Base-by-base conservation (phyloP, 2,113 vertebrate species). In the Brachyhypopomus occidentalis region DNA sequence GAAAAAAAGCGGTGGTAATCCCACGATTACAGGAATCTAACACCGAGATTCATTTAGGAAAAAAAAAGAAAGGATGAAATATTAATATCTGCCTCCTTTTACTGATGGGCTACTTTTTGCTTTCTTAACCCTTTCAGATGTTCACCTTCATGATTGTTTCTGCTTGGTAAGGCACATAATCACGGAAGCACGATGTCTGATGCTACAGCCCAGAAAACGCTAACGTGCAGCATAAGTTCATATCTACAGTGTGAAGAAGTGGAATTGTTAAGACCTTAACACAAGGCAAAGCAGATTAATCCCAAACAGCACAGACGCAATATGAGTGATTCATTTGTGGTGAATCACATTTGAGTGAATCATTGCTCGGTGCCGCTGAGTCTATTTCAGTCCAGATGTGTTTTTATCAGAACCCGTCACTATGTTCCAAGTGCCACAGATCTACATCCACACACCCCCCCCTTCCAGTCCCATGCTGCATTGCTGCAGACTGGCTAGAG, bases 1-100 rank as follows among this genome's bases (percentile, higher is more conserved):
- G 41, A 45, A 58, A 45, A 88, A 90, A 88, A 78, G n/a, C 23
- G 72, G 34, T 73, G 71, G 78, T 81, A 83, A 82, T 82, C 77
- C 72, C 22, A 72, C 60, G 82, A 82, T 87, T 79, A 85, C 38
- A 60, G 72, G 11, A 34, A 58, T 38, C 77, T 77, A 77, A 80
- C 60, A 11, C 45, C 45, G 9, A 52, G 45, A 5, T 14, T 52
- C 45, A 52, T 14, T 14, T 14, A 14, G n/a, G n/a, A n/a, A 72
- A 7, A 25, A 52, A 22, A 34, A 41, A 2, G 9, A 59, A 38
- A 27, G 19, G 38, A 38, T 17, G 30, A 30, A 25, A 11, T 52
- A 25, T 23, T 58, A 69, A 79, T 69, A 77, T 41, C 80, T 84
- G 76, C 36, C 19, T 81, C 71, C 71, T 48, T 80, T 79, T 82